Base-by-base conservation (phyloP, 2,113 vertebrate genomes). In the Monopterus albus region DNA sequence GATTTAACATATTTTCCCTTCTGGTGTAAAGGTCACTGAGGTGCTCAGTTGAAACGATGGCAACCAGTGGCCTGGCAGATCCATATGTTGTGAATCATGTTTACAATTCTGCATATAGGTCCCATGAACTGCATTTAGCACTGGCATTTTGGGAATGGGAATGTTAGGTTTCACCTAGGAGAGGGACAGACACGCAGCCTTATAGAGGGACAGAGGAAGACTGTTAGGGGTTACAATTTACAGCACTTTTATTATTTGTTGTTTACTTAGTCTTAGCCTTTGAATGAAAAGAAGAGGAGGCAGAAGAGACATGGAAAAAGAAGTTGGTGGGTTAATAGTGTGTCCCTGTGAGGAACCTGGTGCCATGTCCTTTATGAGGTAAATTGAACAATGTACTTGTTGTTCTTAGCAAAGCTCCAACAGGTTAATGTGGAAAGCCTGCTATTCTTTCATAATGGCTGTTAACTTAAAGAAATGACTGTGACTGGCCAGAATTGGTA, bases 181-280 rank as follows among this genome's bases (percentile, higher is more conserved):
- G 89, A 90, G 65, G 56, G 28, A 42, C 50, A 89, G 75, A 89
- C 89, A 90, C 52, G 76, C 73, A 73, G 60, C 67, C 53, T 46
- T 58, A 36, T 38, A 67, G 62, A 69, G 25, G 42, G 55, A 35
- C 78, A 77, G 68, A 53, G 60, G 51, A 56, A 79, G 63, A 74
- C 64, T 62, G 83, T 88, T 75, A 81, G 78, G 73, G 71, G 76
- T 79, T 63, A 81, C 64, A 87, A 88, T 91, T 93, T 89, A 93
- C 84, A 86, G 61, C 77, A 69, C 23, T 61, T 72, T 71, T 56
- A 73, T 72, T 75, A 76, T 85, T 82, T 81, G 67, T 76, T 89
- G 81, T 92, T 90, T 87, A 49, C 84, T 78, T 21, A 81, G 68
- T 58, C 63, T n/a, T n/a, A 57, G 62, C 73, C 66, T 28, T 39